Percentiles rank a stretch among this genome's conserved stretches.
Conservation (phyloP, 2,888 invertebrate genomes). For the Dione vanillae region DNA sequence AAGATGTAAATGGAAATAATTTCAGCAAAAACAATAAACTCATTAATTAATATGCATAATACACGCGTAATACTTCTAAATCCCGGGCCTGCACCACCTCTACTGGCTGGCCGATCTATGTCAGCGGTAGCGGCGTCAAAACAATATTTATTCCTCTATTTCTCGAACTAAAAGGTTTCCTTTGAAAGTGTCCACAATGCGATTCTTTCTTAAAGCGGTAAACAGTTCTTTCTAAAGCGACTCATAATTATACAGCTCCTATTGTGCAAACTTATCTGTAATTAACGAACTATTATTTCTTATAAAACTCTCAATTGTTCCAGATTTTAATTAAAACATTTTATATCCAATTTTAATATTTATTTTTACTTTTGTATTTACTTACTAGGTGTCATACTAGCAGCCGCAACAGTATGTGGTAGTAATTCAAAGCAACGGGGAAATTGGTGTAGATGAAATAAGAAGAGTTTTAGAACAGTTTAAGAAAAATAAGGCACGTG, state of each 20-base stretch:
- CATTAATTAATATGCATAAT: too few species aligned
- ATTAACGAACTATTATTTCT: conserved; percentile 35
- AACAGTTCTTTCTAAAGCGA: conserved; percentile 31
- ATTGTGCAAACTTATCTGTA: conserved; percentile 26
- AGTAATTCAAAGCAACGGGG: background rate
- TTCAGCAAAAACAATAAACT: too few species aligned
- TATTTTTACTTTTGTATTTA: background rate
- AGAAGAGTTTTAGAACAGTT: too few species aligned
- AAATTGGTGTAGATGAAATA: too few species aligned
- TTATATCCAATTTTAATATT: background rate
- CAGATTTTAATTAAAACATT: conserved; percentile 8
- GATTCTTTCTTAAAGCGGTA: conserved; percentile 36
- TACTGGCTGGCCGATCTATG: background rate
- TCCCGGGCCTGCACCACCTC: background rate
- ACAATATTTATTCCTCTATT: conserved; percentile 37
- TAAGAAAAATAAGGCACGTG: too few species aligned
- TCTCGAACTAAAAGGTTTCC: conserved; percentile 35
- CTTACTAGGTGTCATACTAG: background rate
- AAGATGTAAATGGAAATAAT: too few species aligned
- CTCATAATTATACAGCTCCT: conserved; percentile 30
- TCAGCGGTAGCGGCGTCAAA: conserved; percentile 26
- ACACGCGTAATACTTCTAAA: too few species aligned
- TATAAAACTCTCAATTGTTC: conserved; percentile 17
- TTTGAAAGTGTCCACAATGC: conserved; percentile 35
- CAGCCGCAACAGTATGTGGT: background rate